A percentile compares a stretch with the other conserved stretches of the same genome.
Evolutionary conservation across 1,140 invertebrate species (phyloP).

Genomic region (Atta colombica): DNA sequence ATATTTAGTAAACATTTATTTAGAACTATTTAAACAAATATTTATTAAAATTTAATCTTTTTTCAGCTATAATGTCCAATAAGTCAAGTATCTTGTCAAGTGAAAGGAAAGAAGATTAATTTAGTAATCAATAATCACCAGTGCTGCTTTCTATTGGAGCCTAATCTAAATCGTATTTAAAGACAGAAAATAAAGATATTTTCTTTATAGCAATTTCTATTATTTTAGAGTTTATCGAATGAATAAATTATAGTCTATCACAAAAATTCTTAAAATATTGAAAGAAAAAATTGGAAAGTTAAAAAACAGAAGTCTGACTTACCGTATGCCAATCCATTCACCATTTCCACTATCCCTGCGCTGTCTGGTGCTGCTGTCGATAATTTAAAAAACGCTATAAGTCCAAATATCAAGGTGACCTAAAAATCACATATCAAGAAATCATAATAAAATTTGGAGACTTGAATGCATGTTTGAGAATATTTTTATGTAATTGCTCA

Average conservation of each 20-base stretch:
- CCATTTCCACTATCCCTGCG: slow-evolving; percentile 81
- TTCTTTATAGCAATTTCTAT: too few species aligned
- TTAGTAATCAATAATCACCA: slow-evolving; percentile 6
- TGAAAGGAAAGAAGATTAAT: slow-evolving; percentile 22
- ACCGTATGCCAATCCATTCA: slow-evolving; percentile 82
- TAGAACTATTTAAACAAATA: too few species aligned
- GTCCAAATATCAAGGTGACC: slow-evolving; percentile 41
- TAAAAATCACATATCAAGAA: slow-evolving; percentile 34
- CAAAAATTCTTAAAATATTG: background rate
- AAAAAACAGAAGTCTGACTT: slow-evolving; percentile 61
- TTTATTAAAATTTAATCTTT: too few species aligned
- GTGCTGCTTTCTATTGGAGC: slow-evolving; percentile 56
- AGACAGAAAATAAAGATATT: background rate
- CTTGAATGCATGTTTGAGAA: background rate
- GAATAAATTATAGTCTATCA: background rate
- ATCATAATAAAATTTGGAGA: background rate
- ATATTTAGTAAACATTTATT: too few species aligned
- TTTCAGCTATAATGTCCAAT: background rate
- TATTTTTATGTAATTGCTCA: background rate
- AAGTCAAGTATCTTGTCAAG: background rate
- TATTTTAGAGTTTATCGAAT: too few species aligned
- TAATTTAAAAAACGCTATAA: slow-evolving; percentile 52
- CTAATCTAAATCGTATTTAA: background rate
- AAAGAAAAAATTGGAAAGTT: background rate
- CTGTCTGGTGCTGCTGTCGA: slow-evolving; percentile 76